A percentile compares a stretch with the other conserved stretches of the same genome.
phyloP scores from a whole-genome alignment of 37 sponge, comb jelly and placozoan genomes.

The Oopsacas minuta region DNA sequence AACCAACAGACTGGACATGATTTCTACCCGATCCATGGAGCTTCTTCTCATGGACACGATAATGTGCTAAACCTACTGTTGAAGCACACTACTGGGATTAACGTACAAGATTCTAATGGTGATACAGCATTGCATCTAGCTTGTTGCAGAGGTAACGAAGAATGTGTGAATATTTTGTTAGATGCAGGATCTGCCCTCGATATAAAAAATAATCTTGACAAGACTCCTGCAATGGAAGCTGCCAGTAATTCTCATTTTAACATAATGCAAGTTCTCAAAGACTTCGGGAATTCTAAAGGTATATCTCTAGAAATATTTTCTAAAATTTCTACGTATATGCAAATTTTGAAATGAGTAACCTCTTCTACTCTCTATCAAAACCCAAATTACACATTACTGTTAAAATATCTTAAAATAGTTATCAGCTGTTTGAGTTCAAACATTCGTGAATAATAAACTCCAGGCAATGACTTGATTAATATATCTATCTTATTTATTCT shows the following conservation, averaged over 20 bases:
- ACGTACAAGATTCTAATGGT: slow-evolving; percentile 25
- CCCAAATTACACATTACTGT: too few relatives aligned
- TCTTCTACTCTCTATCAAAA: too few relatives aligned
- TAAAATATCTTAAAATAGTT: too few relatives aligned
- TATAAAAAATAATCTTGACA: slow-evolving; percentile 8
- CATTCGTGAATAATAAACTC: too few relatives aligned
- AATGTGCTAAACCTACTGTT: slow-evolving; percentile 15
- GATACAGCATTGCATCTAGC: slow-evolving; percentile 27
- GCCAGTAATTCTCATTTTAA: slow-evolving; percentile 12
- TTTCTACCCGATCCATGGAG: not conserved
- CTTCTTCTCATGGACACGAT: not conserved
- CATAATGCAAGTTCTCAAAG: slow-evolving; percentile 1
- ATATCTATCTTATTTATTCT: too few relatives aligned
- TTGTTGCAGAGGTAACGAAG: slow-evolving; percentile 13
- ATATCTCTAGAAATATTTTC: too few relatives aligned
- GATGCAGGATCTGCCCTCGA: slow-evolving; percentile 16
- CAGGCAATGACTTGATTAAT: too few relatives aligned
- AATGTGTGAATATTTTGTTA: slow-evolving; percentile 18
- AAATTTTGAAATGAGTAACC: too few relatives aligned
- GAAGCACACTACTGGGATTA: not conserved
- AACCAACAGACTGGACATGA: not conserved
- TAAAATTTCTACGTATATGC: too few relatives aligned
- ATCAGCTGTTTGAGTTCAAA: too few relatives aligned
- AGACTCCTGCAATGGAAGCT: slow-evolving; percentile 22
- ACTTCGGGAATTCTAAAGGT: not conserved